Evolutionary conservation across 2,113 vertebrate species (phyloP).

Genomic region (Hippocampus comes): DNA sequence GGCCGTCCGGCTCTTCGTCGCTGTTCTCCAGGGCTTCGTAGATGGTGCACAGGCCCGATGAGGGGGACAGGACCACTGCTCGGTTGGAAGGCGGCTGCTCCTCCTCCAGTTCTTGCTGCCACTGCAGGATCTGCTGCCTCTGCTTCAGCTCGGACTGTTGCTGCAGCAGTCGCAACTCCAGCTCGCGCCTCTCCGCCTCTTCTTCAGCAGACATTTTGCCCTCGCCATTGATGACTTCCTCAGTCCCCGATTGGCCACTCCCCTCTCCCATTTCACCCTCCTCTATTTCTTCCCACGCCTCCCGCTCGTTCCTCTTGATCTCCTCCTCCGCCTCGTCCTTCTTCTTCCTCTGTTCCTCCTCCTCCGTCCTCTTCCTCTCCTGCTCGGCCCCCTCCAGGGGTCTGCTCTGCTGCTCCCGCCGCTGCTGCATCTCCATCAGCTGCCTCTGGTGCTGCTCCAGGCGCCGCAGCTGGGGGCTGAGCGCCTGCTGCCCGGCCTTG

Average conservation of each 20-base stretch:
- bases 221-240: neutral
- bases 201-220: constrained; percentile 17
- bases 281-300: constrained; percentile 1
- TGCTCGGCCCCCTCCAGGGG: constrained; percentile 53
- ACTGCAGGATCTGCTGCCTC: constrained; percentile 67
- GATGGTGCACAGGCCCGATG: constrained; percentile 73
- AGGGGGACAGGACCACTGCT: constrained; percentile 52
- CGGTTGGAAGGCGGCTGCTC: constrained; percentile 44
- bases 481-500: constrained; percentile 31
- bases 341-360: constrained; percentile 48
- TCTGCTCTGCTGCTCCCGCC: constrained; percentile 56
- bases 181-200: constrained; percentile 40
- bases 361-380: constrained; percentile 53
- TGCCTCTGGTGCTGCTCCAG: constrained; percentile 73
- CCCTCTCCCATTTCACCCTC: neutral
- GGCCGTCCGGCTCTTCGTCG: constrained; percentile 50
- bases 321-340: constrained; percentile 46
- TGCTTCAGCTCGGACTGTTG: constrained; percentile 67
- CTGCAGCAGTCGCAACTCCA: constrained; percentile 62
- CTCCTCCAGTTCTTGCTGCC: constrained; percentile 67
- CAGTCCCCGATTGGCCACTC: neutral
- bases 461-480: constrained; percentile 68
- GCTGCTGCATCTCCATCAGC: constrained; percentile 68
- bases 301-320: constrained; percentile 51
- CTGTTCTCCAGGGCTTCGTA: constrained; percentile 71